phyloP scores from a whole-genome alignment of 1,140 invertebrate species.

The Conus ventricosus region DNA sequence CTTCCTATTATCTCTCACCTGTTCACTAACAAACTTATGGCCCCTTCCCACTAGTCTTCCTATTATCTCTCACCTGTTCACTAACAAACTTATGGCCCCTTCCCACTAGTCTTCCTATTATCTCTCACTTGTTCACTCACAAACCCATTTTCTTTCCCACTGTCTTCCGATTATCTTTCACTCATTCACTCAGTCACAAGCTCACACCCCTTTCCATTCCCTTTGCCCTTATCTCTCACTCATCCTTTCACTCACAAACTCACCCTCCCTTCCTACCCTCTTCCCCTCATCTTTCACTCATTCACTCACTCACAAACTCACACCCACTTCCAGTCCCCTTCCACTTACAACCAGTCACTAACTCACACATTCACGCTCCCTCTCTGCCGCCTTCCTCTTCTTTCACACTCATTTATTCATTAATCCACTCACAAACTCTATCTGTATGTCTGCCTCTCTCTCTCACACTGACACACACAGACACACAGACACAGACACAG shows the following conservation, averaged over 20 bases:
- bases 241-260: too few relatives aligned
- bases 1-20: too few relatives aligned
- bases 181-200: neutral
- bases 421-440: conserved; percentile 39
- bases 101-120: too few relatives aligned
- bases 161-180: too few relatives aligned
- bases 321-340: neutral
- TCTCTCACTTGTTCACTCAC: neutral
- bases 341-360: neutral
- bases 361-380: neutral
- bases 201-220: neutral
- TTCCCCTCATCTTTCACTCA: neutral
- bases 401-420: conserved; percentile 38
- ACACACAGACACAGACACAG: too few relatives aligned
- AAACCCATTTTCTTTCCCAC: neutral
- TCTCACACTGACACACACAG: neutral
- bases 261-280: too few relatives aligned
- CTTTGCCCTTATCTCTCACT: too few relatives aligned
- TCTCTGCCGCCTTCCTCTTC: neutral
- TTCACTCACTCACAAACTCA: neutral
- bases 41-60: too few relatives aligned
- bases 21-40: too few relatives aligned
- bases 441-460: neutral
- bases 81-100: too few relatives aligned
- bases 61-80: too few relatives aligned